phyloP scores from a whole-genome alignment of 2,113 vertebrate species.

The Stegostoma tigrinum region DNA sequence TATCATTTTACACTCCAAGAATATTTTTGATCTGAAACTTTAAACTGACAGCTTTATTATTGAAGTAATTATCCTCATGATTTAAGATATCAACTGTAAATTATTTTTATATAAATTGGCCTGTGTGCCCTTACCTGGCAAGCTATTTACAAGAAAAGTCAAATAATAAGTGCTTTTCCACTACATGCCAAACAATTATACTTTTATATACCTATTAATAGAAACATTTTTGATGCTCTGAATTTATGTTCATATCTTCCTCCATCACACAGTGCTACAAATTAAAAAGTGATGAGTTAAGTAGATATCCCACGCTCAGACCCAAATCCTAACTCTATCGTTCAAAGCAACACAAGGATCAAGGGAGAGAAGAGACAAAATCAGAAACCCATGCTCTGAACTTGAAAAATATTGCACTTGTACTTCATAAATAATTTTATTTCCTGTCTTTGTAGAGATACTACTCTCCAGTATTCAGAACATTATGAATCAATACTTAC shows the following conservation, averaged over 20 bases:
- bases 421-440: background rate
- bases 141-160: background rate
- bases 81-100: background rate
- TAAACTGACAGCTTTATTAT: background rate
- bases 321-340: too few species aligned
- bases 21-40: background rate
- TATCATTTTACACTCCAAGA: background rate
- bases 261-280: background rate
- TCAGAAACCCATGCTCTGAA: background rate
- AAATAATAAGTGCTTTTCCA: background rate
- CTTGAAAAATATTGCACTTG: background rate
- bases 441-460: background rate
- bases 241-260: background rate
- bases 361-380: background rate
- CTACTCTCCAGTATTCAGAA: background rate
- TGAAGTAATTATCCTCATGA: background rate
- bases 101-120: background rate
- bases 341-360: background rate
- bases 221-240: background rate
- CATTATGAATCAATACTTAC: slow-evolving; percentile 51
- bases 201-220: background rate
- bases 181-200: background rate
- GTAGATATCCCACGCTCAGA: background rate
- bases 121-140: background rate
- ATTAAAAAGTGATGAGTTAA: background rate